Conservation (phyloP, 2,797 vertebrate species). For the Gallinago nigripennis region DNA sequence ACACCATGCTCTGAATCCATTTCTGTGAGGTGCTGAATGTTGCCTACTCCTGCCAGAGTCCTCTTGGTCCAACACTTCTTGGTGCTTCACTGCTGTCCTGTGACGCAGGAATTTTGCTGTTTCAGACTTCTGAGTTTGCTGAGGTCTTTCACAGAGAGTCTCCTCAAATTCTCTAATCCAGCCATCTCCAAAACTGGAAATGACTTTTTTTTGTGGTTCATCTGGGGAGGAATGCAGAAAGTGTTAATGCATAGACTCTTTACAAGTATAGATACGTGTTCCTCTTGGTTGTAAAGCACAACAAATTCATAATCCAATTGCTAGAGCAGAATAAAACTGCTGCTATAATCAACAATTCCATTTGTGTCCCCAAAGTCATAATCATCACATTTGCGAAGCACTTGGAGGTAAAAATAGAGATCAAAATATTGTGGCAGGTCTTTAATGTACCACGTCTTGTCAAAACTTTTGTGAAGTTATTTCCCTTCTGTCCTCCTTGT, state of each 20-base stretch:
- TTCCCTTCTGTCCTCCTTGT: conserved; percentile 19
- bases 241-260: not conserved
- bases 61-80: not conserved
- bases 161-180: not conserved
- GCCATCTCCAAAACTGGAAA: not conserved
- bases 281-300: not conserved
- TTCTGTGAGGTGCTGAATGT: not conserved
- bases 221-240: not conserved
- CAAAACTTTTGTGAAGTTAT: not conserved
- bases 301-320: not conserved
- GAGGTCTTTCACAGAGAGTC: not conserved
- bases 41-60: not conserved
- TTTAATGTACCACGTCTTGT: not conserved
- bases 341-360: not conserved
- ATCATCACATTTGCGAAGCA: not conserved
- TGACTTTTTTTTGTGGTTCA: not conserved
- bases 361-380: not conserved
- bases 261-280: not conserved
- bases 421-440: not conserved
- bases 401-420: not conserved
- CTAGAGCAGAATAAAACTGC: not conserved
- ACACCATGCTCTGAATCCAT: not conserved
- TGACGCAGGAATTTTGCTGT: not conserved
- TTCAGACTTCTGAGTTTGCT: not conserved
- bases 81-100: not conserved